phyloP scores from a whole-genome alignment of 2,113 vertebrate species.

The Phylloscopus trochilus region DNA sequence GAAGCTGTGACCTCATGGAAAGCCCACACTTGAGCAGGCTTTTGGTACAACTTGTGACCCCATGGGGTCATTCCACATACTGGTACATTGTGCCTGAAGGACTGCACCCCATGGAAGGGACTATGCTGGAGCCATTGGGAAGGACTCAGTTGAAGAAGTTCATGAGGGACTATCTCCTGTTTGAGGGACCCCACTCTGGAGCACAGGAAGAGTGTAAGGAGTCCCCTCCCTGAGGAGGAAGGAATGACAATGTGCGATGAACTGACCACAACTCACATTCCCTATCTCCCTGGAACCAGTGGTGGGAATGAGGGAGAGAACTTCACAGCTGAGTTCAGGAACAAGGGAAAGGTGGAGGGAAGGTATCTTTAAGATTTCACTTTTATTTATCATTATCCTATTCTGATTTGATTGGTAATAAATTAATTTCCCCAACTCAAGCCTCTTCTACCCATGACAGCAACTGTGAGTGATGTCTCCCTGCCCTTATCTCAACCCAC shows the following conservation, averaged over 20 bases:
- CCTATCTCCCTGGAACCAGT: not conserved
- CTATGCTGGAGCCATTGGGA: accelerated
- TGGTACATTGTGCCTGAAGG: not conserved
- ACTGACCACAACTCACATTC: not conserved
- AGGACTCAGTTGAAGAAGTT: not conserved
- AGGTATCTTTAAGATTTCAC: not conserved
- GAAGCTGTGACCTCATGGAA: not conserved
- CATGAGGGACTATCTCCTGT: not conserved
- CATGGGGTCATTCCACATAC: not conserved
- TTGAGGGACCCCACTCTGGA: not conserved
- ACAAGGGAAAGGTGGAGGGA: not conserved
- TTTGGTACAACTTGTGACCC: not conserved
- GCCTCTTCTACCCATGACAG: not conserved
- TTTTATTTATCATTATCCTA: not conserved
- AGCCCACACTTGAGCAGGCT: not conserved
- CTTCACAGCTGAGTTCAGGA: not conserved
- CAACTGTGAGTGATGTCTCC: not conserved
- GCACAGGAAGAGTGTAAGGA: not conserved
- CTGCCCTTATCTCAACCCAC: not conserved
- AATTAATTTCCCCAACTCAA: not conserved
- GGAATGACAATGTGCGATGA: accelerated
- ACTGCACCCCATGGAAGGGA: not conserved
- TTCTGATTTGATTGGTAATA: not conserved
- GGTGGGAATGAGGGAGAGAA: not conserved
- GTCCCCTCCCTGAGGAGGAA: not conserved